phyloP scores from a whole-genome alignment of 2,113 vertebrate species.

The Elgaria multicarinata region DNA sequence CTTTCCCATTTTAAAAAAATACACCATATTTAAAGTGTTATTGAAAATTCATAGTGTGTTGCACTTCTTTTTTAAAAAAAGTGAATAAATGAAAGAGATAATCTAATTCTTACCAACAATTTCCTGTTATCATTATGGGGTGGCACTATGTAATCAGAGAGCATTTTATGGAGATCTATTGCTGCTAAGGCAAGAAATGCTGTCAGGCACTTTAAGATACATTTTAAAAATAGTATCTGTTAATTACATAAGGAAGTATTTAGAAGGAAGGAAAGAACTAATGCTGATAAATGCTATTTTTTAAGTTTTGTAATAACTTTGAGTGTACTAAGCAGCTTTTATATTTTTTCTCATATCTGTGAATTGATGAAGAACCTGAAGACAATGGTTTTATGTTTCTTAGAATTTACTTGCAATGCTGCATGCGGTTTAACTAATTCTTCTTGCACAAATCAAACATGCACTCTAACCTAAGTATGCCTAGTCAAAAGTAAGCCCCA shows the following conservation, averaged over 20 bases:
- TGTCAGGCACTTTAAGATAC: conserved; percentile 46
- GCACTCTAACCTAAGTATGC: background rate
- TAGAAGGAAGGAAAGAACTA: conserved; percentile 34
- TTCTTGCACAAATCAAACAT: background rate
- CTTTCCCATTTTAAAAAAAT: conserved; percentile 57
- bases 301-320: conserved; percentile 11
- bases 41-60: conserved; percentile 47
- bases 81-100: conserved; percentile 38
- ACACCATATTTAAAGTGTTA: conserved; percentile 52
- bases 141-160: conserved; percentile 51
- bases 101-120: conserved; percentile 62
- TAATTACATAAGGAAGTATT: conserved; percentile 63
- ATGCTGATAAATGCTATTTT: conserved; percentile 39
- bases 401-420: background rate
- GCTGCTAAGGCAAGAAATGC: conserved; percentile 52
- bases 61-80: conserved; percentile 1
- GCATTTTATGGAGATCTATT: conserved; percentile 46
- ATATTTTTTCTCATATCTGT: conserved; percentile 16
- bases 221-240: conserved; percentile 49
- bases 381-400: background rate
- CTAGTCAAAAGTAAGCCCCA: background rate
- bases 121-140: conserved; percentile 69
- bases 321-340: background rate
- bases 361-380: background rate
- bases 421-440: background rate